These are phyloP conservation scores for Pheosia tremula DNA, from an alignment of 2,888 invertebrate genomes.

Conservation along the genomic window DNA sequence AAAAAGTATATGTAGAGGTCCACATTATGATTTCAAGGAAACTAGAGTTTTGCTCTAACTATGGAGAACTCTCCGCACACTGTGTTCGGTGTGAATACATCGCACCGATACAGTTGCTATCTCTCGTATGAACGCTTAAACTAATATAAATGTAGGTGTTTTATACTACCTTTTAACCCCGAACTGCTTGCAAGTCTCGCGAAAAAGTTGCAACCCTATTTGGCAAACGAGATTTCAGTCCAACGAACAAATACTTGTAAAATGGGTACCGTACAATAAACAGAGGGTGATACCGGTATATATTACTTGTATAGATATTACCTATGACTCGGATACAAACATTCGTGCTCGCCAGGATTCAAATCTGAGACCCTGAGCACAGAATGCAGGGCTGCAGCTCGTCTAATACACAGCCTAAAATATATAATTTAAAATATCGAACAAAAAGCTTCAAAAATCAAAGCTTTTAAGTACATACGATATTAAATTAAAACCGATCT, in stretches of 20 bases:
- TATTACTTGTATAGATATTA: too few relatives aligned
- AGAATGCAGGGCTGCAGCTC: too few relatives aligned
- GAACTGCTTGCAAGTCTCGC: too few relatives aligned
- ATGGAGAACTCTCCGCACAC: conserved; percentile 66
- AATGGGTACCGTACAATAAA: too few relatives aligned
- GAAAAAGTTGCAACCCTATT: too few relatives aligned
- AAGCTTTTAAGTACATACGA: conserved; percentile 50
- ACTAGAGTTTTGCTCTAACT: conserved; percentile 51
- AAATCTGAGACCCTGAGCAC: too few relatives aligned
- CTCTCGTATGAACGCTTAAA: conserved; percentile 55
- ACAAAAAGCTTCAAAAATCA: conserved; percentile 55
- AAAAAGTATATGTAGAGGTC: conserved; percentile 24
- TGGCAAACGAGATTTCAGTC: too few relatives aligned
- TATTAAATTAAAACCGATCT: conserved; percentile 80
- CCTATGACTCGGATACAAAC: too few relatives aligned
- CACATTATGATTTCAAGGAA: conserved; percentile 27
- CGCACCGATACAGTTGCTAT: conserved; percentile 70
- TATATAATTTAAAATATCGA: conserved; percentile 11
- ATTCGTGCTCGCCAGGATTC: too few relatives aligned
- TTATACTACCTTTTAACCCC: neutral
- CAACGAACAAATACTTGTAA: too few relatives aligned
- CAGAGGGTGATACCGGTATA: too few relatives aligned
- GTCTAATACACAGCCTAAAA: too few relatives aligned
- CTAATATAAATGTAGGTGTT: conserved; percentile 24
- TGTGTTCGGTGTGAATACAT: conserved; percentile 62